Evolutionary conservation across 1,140 invertebrate species (phyloP).

Genomic region (Gryon sp.): DNA sequence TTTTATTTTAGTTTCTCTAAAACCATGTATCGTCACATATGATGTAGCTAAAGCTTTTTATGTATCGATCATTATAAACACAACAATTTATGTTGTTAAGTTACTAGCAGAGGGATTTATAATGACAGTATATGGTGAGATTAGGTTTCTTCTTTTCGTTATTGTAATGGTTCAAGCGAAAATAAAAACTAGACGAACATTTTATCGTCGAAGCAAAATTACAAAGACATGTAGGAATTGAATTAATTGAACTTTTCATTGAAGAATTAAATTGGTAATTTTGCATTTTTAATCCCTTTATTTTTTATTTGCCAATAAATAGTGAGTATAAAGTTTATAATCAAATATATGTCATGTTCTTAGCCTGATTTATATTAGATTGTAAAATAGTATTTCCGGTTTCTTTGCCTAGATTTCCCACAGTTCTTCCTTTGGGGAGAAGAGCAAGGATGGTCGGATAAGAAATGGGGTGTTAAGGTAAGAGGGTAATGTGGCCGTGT

Average conservation of each 20-base stretch:
- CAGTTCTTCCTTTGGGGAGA: constrained; percentile 68
- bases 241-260: too few species aligned
- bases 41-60: not conserved
- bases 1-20: constrained; percentile 4
- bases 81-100: not conserved
- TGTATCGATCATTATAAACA: not conserved
- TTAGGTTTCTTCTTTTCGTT: too few species aligned
- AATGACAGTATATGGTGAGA: constrained; percentile 2
- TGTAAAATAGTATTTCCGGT: constrained; percentile 21
- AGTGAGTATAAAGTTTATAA: too few species aligned
- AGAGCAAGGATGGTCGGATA: constrained; percentile 59
- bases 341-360: too few species aligned
- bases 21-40: constrained; percentile 14
- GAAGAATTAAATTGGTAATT: too few species aligned
- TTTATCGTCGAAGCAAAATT: too few species aligned
- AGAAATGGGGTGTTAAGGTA: constrained; percentile 52
- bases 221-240: too few species aligned
- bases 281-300: too few species aligned
- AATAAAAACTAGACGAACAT: too few species aligned
- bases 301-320: not conserved
- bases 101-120: not conserved
- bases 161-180: too few species aligned
- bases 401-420: constrained; percentile 73
- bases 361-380: not conserved
- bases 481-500: constrained; percentile 46